A percentile compares a stretch with the other conserved stretches of the same genome.
Evolutionary conservation across 1,140 invertebrate species (phyloP).

Genomic region (Cylas formicarius): DNA sequence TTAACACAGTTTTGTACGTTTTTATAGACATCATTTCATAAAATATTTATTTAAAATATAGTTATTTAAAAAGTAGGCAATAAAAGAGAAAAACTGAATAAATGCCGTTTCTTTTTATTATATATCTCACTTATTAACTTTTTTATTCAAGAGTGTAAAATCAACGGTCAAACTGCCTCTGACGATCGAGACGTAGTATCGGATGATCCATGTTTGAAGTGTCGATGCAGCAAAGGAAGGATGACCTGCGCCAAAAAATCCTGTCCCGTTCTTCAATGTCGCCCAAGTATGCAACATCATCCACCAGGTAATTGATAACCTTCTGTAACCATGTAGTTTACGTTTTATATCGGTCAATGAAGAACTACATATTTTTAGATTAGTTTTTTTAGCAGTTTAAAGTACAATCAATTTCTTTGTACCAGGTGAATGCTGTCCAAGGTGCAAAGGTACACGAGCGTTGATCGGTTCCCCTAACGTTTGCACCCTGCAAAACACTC

Average conservation of each 20-base stretch:
- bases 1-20: no score
- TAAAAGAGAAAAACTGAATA: no score
- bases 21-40: no score
- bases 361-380: slow-evolving; percentile 2
- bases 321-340: no score
- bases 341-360: no score
- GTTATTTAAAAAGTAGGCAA: no score
- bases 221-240: slow-evolving; percentile 67
- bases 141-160: slow-evolving; percentile 57
- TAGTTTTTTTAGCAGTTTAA: slow-evolving; percentile 3
- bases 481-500: slow-evolving; percentile 63
- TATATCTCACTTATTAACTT: no score
- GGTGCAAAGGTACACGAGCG: slow-evolving; percentile 52
- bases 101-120: no score
- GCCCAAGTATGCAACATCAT: slow-evolving; percentile 54
- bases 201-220: slow-evolving; percentile 79
- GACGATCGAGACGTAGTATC: slow-evolving; percentile 70
- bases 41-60: no score
- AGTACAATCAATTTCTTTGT: slow-evolving; percentile 26
- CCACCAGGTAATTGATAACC: slow-evolving; percentile 48
- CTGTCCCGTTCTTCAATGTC: slow-evolving; percentile 77
- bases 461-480: slow-evolving; percentile 42
- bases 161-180: slow-evolving; percentile 59
- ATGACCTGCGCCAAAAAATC: slow-evolving; percentile 75
- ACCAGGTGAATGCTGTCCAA: slow-evolving; percentile 75